These are phyloP conservation scores for Orientallactaga bullata DNA, from an alignment of 2,113 vertebrate genomes.

Conservation along the genomic window DNA sequence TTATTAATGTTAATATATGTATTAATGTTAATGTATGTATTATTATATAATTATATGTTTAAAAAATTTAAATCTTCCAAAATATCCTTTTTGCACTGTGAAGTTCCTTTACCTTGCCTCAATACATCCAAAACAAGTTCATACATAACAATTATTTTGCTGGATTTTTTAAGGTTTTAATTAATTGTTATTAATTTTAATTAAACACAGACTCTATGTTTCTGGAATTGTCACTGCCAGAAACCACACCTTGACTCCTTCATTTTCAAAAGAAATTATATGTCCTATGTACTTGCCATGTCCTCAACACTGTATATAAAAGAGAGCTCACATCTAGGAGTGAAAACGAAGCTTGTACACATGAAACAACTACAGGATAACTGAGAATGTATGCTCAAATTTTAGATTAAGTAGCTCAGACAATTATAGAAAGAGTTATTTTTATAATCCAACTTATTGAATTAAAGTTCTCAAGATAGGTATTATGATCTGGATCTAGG, in stretches of 20 bases:
- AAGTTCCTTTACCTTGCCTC: background rate
- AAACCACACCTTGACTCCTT: background rate
- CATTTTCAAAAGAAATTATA: slow-evolving; percentile 16
- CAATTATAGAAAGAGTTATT: background rate
- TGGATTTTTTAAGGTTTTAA: background rate
- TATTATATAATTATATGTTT: too few species aligned
- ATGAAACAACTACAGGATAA: slow-evolving; percentile 31
- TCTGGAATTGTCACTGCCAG: background rate
- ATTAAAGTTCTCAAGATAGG: background rate
- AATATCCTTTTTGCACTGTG: background rate
- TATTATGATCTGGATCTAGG: background rate
- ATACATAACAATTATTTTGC: background rate
- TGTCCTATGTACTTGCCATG: background rate
- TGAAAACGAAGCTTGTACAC: background rate
- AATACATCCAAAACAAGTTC: background rate
- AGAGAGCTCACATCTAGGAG: background rate
- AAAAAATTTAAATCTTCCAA: background rate
- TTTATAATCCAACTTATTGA: slow-evolving; percentile 24
- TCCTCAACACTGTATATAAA: background rate
- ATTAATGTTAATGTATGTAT: too few species aligned
- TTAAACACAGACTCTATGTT: slow-evolving; percentile 22
- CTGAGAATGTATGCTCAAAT: background rate
- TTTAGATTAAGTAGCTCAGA: background rate
- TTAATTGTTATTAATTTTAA: background rate
- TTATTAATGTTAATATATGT: too few species aligned